These are phyloP conservation scores for Corythaixoides concolor DNA, from an alignment of 2,113 vertebrate genomes.

Conservation along the genomic window DNA sequence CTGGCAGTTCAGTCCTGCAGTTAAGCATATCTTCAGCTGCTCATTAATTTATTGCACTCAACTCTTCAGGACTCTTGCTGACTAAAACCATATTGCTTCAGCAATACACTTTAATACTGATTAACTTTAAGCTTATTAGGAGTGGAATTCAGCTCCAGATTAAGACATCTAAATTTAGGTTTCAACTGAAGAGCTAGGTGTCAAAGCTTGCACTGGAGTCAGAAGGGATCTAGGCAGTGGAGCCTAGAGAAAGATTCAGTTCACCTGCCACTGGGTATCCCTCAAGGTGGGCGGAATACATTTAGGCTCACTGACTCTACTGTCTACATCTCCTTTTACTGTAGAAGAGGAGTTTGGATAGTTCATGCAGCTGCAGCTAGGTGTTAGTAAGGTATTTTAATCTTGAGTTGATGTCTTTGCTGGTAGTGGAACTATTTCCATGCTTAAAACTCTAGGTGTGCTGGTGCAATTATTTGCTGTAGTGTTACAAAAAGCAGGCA, in stretches of 20 bases:
- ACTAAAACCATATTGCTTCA: not conserved
- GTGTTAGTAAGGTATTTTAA: not conserved
- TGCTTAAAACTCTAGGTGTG: not conserved
- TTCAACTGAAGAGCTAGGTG: not conserved
- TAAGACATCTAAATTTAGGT: conserved; percentile 31
- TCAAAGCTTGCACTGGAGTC: not conserved
- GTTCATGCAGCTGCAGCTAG: not conserved
- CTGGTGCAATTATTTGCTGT: not conserved
- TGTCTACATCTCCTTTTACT: not conserved
- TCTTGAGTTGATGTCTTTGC: not conserved
- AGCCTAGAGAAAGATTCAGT: not conserved
- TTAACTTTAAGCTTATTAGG: conserved; percentile 21
- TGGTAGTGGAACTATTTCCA: not conserved
- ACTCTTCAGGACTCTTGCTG: not conserved
- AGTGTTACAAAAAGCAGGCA: not conserved
- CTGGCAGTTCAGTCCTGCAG: not conserved
- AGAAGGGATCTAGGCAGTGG: not conserved
- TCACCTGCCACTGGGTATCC: not conserved
- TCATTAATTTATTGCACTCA: not conserved
- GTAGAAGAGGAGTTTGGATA: not conserved
- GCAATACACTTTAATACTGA: not conserved
- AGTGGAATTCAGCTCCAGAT: not conserved
- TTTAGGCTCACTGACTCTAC: not conserved
- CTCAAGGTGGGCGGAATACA: not conserved
- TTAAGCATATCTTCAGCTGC: not conserved